Conservation (phyloP, 2,888 invertebrate species). For the Catocala nupta region DNA sequence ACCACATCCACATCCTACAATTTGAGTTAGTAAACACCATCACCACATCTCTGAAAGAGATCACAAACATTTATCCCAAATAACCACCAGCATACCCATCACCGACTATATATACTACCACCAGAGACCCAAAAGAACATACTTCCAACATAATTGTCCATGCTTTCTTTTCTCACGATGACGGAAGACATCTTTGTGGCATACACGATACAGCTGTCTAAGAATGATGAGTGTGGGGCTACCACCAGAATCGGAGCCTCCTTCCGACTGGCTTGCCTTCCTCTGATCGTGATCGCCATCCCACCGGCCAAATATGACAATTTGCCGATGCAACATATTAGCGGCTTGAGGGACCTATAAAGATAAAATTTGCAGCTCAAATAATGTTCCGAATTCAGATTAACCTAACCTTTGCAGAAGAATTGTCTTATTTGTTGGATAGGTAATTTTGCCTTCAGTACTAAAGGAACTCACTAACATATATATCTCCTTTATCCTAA, state of each 20-base stretch:
- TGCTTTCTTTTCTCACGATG: conserved; percentile 93
- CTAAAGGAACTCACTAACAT: too few species aligned
- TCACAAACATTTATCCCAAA: not conserved
- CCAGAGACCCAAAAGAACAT: conserved; percentile 67
- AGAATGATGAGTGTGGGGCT: conserved; percentile 96
- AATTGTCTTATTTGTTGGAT: too few species aligned
- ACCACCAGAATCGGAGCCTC: conserved; percentile 95
- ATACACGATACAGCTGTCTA: conserved; percentile 95
- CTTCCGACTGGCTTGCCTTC: conserved; percentile 90
- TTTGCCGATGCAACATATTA: conserved; percentile 92
- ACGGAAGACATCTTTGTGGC: conserved; percentile 94
- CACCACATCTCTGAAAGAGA: too few species aligned
- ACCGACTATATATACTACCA: conserved; percentile 42
- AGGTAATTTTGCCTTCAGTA: too few species aligned
- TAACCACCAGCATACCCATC: conserved; percentile 28
- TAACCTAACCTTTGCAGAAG: too few species aligned
- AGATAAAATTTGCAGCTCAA: conserved; percentile 43
- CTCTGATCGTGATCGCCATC: conserved; percentile 92
- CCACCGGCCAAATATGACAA: conserved; percentile 92
- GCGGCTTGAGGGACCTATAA: conserved; percentile 87
- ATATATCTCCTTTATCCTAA: too few species aligned
- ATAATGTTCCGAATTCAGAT: not conserved
- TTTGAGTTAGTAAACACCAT: not conserved
- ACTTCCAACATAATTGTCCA: conserved; percentile 96
- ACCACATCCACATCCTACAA: too few species aligned